These are phyloP conservation scores for Ptychochromis oligacanthus DNA, from an alignment of 2,113 vertebrate species.

Conservation along the genomic window DNA sequence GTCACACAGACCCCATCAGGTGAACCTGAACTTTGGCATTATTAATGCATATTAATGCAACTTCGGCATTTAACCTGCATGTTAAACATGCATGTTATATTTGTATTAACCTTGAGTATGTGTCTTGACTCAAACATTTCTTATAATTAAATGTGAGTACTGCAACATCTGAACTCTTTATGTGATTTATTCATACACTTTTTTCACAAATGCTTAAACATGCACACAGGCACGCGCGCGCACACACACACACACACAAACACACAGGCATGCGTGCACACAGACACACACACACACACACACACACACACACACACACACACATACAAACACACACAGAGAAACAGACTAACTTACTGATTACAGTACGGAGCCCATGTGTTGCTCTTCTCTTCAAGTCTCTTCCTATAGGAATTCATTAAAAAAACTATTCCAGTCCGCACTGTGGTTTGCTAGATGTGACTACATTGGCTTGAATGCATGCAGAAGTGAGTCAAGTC, in stretches of 20 bases:
- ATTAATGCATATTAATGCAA: neutral
- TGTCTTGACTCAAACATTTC: neutral
- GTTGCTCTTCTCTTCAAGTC: slow-evolving; percentile 32
- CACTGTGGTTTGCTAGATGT: slow-evolving; percentile 11
- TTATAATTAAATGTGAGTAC: neutral
- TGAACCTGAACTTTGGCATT: neutral
- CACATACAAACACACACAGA: neutral
- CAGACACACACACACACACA: too few relatives aligned
- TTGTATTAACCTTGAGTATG: neutral
- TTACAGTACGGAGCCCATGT: slow-evolving; percentile 58
- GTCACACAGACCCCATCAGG: neutral
- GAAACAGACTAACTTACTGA: too few relatives aligned
- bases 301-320: neutral
- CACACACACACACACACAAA: neutral
- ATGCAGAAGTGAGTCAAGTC: slow-evolving; percentile 14
- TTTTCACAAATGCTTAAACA: neutral
- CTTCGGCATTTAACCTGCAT: neutral
- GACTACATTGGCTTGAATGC: slow-evolving; percentile 24
- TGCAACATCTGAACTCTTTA: neutral
- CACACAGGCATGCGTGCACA: too few relatives aligned
- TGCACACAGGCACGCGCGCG: neutral
- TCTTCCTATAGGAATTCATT: slow-evolving; percentile 58
- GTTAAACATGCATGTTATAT: neutral
- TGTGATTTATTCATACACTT: neutral
- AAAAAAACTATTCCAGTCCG: slow-evolving; percentile 26